A percentile compares a stretch with the other conserved stretches of the same genome.
Evolutionary conservation across 2,888 invertebrate species (phyloP).

Genomic region (Trichacis sp.): DNA sequence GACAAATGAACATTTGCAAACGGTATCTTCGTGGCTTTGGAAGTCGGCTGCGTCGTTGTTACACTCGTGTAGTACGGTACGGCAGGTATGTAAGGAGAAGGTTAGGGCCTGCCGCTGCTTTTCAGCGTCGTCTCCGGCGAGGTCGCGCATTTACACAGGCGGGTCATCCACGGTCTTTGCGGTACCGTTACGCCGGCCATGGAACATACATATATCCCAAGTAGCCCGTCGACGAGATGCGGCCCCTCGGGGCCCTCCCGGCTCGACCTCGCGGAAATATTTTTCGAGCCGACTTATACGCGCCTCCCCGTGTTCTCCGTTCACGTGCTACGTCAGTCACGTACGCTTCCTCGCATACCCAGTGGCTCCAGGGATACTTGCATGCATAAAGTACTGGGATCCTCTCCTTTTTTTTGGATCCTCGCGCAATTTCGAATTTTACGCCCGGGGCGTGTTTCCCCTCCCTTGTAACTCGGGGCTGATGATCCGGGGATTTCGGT

Average conservation of each 20-base stretch:
- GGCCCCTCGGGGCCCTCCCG: conserved; percentile 26
- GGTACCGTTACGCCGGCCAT: conserved; percentile 61
- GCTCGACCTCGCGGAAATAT: conserved; percentile 30
- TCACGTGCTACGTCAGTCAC: conserved; percentile 43
- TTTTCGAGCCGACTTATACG: conserved; percentile 38
- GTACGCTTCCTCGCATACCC: conserved; percentile 49
- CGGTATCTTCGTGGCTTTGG: conserved; percentile 10
- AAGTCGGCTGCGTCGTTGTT: conserved; percentile 17
- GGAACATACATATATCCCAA: conserved; percentile 55
- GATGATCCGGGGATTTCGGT: no score
- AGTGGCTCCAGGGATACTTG: conserved; percentile 40
- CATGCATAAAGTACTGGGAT: conserved; percentile 51
- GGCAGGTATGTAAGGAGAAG: conserved; percentile 23
- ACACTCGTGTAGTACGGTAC: conserved; percentile 41
- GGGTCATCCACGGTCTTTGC: conserved; percentile 61
- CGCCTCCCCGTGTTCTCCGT: conserved; percentile 18
- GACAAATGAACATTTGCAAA: conserved; percentile 32
- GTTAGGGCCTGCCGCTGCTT: conserved; percentile 21
- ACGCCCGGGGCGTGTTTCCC: background rate
- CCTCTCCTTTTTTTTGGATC: background rate
- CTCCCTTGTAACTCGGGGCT: no score
- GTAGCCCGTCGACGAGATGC: conserved; percentile 37
- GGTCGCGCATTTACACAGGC: conserved; percentile 65
- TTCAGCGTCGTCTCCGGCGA: conserved; percentile 49
- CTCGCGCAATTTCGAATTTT: background rate